Evolutionary conservation across 2,888 invertebrate genomes (phyloP), one percentile per base, ranked within the genome.

Genomic region (Melanostoma scalare): DNA sequence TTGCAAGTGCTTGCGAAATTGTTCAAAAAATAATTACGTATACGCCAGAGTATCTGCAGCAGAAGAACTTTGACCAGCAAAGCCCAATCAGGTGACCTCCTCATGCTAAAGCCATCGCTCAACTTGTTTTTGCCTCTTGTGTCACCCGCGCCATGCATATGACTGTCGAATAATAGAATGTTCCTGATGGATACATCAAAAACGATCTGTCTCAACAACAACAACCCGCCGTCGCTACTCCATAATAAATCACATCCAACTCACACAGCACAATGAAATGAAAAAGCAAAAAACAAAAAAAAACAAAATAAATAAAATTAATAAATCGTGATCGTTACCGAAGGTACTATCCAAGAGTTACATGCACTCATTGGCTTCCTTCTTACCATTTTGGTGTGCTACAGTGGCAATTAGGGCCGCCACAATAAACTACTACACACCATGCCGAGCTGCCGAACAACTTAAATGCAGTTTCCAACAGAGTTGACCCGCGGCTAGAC

Each of bases 401-500:
- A 56, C 84, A 55, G 71, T 79, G 60, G 84, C 84, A 84, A 84
- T 84, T 79, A 84, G 79, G 71, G 55, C 71, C 68, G 65, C 74
- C 58, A 53, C 69, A 55, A 63, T 73, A 77, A 77, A 56, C 68
- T 63, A 72, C 68, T 6, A 9, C 69, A 74, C 82, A 78, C 77
- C 77, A 77, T 52, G 30, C 58, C 46, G 31, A 77, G 52, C 35
- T 42, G 31, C 40, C 56, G 52, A 76, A 71, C 76, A 65, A 84
- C 76, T 85, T 82, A 85, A 85, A 53, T 84, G 79, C 65, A 85
- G 61, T 71, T 65, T 52, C 75, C 55, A 85, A 9, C 55, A 50
- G 69, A 71, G 73, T 84, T 86, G 86, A 86, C 86, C 86, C 71
- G 48, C 40, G n/a, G 60, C 61, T 67, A 72, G 85, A 86, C 86